Base-by-base conservation (phyloP, 2,888 invertebrate genomes). In the Colostygia pectinataria region DNA sequence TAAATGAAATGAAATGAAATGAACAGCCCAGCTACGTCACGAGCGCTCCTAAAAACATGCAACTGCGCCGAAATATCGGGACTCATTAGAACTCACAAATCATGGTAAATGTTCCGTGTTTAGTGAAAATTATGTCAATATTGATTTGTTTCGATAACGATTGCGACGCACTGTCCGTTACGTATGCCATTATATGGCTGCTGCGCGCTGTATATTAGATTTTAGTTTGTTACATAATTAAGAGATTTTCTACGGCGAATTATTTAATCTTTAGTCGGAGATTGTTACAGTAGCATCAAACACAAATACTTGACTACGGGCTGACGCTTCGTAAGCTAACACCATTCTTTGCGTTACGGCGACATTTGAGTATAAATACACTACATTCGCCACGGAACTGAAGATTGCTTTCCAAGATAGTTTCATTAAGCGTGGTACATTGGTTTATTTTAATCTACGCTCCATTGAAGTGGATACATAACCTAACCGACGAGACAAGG, bases 111-210 rank as follows among this genome's bases (percentile, higher is more conserved):
- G n/a, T n/a, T n/a, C n/a, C n/a, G n/a, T n/a, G n/a, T n/a, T n/a
- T n/a, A n/a, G n/a, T n/a, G n/a, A n/a, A n/a, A n/a, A n/a, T n/a
- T n/a, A n/a, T n/a, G n/a, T 15, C 15, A 15, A 15, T 15, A 15
- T 4, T 15, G 15, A 15, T 15, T 45, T 24, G 13, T 15, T n/a
- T 32, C 5, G 15, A 15, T 15, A 32, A 37, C 36, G 33, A 38
- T 42, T 23, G 20, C 25, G 10, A 50, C 57, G 64, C 61, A n/a
- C 60, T 57, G 57, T 24, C 38, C 48, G 51, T 32, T 25, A 29
- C 34, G 44, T 32, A 53, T 52, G 53, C 48, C 65, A 53, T 61
- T 41, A 39, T 29, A 56, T 58, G 56, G 53, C 54, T 27, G 47
- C 40, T 15, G 36, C 37, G 41, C 29, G 40, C 27, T 42, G 31